These are phyloP conservation scores for Chouioia cunea DNA, from an alignment of 2,888 invertebrate genomes.

Conservation along the genomic window DNA sequence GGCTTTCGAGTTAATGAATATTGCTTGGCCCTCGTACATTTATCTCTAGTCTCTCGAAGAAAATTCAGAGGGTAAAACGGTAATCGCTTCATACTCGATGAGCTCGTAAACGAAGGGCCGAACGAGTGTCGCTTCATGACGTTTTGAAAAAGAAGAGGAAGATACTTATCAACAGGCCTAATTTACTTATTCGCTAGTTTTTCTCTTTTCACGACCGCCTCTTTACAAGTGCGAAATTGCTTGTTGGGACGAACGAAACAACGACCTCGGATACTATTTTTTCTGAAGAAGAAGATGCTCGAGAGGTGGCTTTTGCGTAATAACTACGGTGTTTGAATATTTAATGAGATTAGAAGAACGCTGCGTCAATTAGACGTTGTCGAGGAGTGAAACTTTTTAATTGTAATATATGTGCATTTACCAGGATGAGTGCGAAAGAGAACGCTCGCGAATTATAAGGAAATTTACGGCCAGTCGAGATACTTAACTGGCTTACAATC, in stretches of 20 bases:
- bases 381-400: constrained; percentile 20
- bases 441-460: constrained; percentile 29
- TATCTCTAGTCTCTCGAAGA: background rate
- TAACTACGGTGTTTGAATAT: constrained; percentile 31
- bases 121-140: constrained; percentile 60
- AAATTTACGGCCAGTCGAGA: constrained; percentile 44
- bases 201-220: constrained; percentile 75
- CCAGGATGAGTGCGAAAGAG: constrained; percentile 16
- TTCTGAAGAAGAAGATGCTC: background rate
- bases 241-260: constrained; percentile 44
- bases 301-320: constrained; percentile 34
- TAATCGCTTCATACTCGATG: no score
- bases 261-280: constrained; percentile 1
- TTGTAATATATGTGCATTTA: constrained; percentile 39
- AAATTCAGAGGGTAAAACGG: no score
- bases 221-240: constrained; percentile 71
- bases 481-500: constrained; percentile 48
- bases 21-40: constrained; percentile 39
- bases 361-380: constrained; percentile 11
- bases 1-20: constrained; percentile 49
- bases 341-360: constrained; percentile 9
- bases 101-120: constrained; percentile 21
- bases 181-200: constrained; percentile 81
- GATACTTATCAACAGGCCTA: constrained; percentile 83
- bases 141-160: constrained; percentile 61